Evolutionary conservation across 2,797 vertebrate species (phyloP).

Genomic region (Amblyraja radiata): DNA sequence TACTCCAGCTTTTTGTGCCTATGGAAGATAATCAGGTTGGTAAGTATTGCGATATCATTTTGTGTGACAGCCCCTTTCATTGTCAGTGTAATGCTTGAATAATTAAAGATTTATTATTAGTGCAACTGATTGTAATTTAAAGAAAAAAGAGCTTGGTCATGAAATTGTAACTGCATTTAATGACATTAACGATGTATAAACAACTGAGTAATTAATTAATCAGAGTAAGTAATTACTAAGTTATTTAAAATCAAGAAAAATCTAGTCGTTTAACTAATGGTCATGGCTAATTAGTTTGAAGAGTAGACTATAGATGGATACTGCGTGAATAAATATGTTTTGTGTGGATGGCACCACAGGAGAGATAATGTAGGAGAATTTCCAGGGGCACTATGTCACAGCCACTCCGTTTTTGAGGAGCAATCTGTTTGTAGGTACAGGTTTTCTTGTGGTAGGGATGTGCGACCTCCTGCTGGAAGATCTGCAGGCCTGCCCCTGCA

Average conservation of each 20-base stretch:
- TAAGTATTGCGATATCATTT: not conserved
- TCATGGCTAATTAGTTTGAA: not conserved
- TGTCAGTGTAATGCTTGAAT: not conserved
- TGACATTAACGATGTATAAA: not conserved
- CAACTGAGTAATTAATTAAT: not conserved
- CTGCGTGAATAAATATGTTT: not conserved
- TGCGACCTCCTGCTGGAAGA: no score
- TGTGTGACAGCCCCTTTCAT: not conserved
- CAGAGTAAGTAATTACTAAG: not conserved
- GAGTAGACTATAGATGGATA: not conserved
- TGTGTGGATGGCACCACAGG: not conserved
- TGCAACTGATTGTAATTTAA: not conserved
- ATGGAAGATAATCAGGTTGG: not conserved
- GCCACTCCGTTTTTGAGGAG: no score
- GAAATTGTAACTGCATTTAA: not conserved
- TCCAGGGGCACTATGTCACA: no score
- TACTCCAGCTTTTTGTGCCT: no score
- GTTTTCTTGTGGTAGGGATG: no score
- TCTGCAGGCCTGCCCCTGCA: no score
- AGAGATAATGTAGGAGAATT: not conserved
- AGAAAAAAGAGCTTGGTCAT: not conserved
- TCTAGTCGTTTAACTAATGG: not conserved
- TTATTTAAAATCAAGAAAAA: not conserved
- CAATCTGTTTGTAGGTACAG: no score
- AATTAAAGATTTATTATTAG: not conserved